Evolutionary conservation across 2,797 vertebrate genomes (phyloP), one percentile per base, ranked within the genome.

Genomic region (Heterohyrax brucei): DNA sequence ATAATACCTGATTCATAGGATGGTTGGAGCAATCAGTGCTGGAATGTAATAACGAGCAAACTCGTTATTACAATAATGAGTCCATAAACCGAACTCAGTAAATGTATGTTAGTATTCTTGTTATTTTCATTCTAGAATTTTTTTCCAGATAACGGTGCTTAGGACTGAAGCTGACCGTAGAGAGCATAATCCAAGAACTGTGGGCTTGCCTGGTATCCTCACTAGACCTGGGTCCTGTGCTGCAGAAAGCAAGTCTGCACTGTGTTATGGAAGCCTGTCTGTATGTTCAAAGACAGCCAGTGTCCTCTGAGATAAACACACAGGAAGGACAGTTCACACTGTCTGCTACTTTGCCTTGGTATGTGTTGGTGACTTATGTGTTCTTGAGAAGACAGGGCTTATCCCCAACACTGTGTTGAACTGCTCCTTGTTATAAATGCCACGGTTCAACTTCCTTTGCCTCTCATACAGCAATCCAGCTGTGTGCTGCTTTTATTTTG

Each of bases 201-300:
- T 10, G 3, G 44, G 7, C 30, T 33, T n/a, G 3, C 44, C n/a
- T 30, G 64, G 12, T 84, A 5, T 87, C 14, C 72, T 89, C 53
- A 22, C 22, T 39, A n/a, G 21, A 33, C 7, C 64, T 81, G 53
- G 75, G 30, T 26, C 6, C 59, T 21, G 24, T 30, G 59, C 1
- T 39, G 16, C 3, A 93, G 62, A 53, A 44, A 7, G 10, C 19
- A 70, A 59, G n/a, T 48, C 59, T 28, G 33, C 39, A 4, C 16
- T 33, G 46, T 53, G 1, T 5, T 21, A 3, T 7, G 1, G 5
- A 6, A 56, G 1, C 1, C 28, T 21, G 22, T 14, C n/a, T 22
- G 3, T 5, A 19, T 46, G 5, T 62, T 61, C n/a, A 81, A 48
- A 79, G 56, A 21, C 14, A 62, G 26, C 3, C 61, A 10, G 5